phyloP scores from a whole-genome alignment of 2,797 vertebrate species.

The Microcaecilia unicolor region DNA sequence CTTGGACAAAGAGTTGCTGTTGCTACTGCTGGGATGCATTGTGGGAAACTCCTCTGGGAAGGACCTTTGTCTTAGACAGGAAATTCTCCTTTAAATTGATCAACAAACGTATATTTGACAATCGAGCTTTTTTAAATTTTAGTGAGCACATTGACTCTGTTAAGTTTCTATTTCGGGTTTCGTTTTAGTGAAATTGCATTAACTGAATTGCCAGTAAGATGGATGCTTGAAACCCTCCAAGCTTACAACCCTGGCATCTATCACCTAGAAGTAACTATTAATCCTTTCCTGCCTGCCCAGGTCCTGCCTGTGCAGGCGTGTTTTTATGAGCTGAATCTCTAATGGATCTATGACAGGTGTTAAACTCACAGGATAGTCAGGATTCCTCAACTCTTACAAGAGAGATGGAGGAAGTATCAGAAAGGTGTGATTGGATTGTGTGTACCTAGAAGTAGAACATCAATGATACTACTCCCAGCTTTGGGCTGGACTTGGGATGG shows the following conservation, averaged over 20 bases:
- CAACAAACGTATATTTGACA: slow-evolving; percentile 12
- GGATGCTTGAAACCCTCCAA: background rate
- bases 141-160: background rate
- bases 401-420: slow-evolving; percentile 16
- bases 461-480: slow-evolving; percentile 11
- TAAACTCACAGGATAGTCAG: slow-evolving; percentile 24
- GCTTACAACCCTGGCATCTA: background rate
- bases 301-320: slow-evolving; percentile 33
- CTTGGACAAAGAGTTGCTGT: background rate
- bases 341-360: slow-evolving; percentile 25
- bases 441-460: slow-evolving; percentile 12
- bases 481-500: slow-evolving; percentile 8
- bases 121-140: slow-evolving; percentile 6
- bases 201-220: background rate
- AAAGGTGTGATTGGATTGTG: slow-evolving; percentile 3
- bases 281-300: slow-evolving; percentile 23
- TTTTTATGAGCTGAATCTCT: slow-evolving; percentile 17
- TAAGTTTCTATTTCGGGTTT: background rate
- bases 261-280: slow-evolving; percentile 12
- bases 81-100: slow-evolving; percentile 4
- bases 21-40: too few relatives aligned
- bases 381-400: slow-evolving; percentile 13
- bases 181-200: background rate
- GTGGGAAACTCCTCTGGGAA: too few relatives aligned
- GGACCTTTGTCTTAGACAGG: too few relatives aligned